phyloP scores from a whole-genome alignment of 2,888 invertebrate genomes.

The Cantharis flavilabris region DNA sequence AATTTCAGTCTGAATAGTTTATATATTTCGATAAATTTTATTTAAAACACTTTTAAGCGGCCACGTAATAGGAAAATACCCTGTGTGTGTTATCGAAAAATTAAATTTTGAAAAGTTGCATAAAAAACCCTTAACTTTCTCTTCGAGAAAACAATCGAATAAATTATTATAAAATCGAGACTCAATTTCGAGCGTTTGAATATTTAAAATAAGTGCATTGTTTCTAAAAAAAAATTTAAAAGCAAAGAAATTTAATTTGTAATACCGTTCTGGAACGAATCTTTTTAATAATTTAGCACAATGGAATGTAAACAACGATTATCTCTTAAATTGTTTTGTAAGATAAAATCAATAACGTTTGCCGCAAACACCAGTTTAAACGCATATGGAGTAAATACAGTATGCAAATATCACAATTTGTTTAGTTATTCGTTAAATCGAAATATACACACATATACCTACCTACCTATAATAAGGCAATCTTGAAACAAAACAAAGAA shows the following conservation, averaged over 20 bases:
- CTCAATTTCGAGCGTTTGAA: background rate
- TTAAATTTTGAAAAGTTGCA: background rate
- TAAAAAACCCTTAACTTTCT: background rate
- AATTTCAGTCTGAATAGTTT: conserved; percentile 1
- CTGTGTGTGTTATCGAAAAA: background rate
- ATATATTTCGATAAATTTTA: conserved; percentile 4
- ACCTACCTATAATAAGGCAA: conserved; percentile 29
- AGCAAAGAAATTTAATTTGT: background rate
- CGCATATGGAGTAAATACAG: conserved; percentile 1
- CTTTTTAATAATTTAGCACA: background rate
- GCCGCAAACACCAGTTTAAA: background rate
- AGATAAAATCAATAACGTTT: background rate
- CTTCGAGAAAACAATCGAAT: no score
- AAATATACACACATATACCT: conserved; percentile 16
- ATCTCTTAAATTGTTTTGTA: background rate
- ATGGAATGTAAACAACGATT: background rate
- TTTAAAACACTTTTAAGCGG: background rate
- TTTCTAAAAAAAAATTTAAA: background rate
- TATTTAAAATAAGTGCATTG: background rate
- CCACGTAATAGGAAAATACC: background rate
- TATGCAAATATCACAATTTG: conserved; percentile 28
- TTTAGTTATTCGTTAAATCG: conserved; percentile 24
- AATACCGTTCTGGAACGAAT: background rate
- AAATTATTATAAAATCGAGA: no score
- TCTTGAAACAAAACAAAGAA: conserved; percentile 22